phyloP scores from a whole-genome alignment of 2,888 invertebrate genomes.

The Drosophila suboccidentalis region DNA sequence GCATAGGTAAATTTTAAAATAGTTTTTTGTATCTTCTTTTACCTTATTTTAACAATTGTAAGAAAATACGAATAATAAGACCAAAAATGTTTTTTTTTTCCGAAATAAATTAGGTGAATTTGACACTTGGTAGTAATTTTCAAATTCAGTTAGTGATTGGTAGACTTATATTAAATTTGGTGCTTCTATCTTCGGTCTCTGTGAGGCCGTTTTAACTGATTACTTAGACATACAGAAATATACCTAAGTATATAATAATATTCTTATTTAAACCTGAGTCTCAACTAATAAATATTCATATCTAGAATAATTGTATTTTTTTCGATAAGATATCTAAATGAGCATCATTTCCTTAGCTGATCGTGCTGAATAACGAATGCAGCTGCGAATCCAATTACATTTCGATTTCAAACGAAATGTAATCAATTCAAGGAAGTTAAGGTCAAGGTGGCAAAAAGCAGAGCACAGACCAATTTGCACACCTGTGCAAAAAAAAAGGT shows the following conservation, averaged over 20 bases:
- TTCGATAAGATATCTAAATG: neutral
- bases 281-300: neutral
- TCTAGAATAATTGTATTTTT: neutral
- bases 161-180: too few species aligned
- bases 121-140: too few species aligned
- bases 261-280: neutral
- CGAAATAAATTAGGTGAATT: too few species aligned
- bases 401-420: constrained; percentile 17
- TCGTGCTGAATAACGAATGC: neutral
- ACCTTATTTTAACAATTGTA: too few species aligned
- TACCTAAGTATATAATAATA: neutral
- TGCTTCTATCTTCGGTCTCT: too few species aligned
- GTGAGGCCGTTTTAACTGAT: too few species aligned
- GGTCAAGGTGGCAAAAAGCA: constrained; percentile 63
- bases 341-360: neutral
- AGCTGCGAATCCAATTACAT: constrained; percentile 17
- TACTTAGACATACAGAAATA: too few species aligned
- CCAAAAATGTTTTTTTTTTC: too few species aligned
- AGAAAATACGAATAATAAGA: too few species aligned
- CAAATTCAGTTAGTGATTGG: too few species aligned
- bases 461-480: constrained; percentile 36
- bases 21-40: too few species aligned
- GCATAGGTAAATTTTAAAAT: too few species aligned
- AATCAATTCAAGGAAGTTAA: constrained; percentile 69
- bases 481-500: constrained; percentile 44